Percentiles rank a stretch among this genome's conserved stretches.
phyloP scores from a whole-genome alignment of 2,888 invertebrate genomes.

The Nomada lathburiana region DNA sequence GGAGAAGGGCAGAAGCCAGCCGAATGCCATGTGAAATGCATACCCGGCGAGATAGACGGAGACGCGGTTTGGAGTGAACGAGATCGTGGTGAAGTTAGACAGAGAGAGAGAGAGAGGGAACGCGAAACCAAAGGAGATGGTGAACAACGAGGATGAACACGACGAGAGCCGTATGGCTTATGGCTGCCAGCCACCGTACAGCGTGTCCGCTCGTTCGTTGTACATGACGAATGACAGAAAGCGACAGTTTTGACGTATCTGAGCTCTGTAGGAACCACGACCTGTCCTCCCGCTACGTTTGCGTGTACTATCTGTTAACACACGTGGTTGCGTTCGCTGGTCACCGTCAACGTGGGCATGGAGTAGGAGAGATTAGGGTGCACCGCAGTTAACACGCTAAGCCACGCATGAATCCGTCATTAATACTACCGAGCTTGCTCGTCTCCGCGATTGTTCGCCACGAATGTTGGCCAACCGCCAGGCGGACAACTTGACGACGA shows the following conservation, averaged over 20 bases:
- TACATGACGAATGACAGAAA: constrained; percentile 81
- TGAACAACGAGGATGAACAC: constrained; percentile 60
- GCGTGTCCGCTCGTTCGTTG: constrained; percentile 79
- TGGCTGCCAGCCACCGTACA: constrained; percentile 74
- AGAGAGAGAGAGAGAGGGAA: constrained; percentile 16
- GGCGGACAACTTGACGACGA: background rate
- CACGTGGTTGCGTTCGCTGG: constrained; percentile 49
- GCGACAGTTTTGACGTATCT: constrained; percentile 80
- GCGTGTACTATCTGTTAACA: constrained; percentile 55
- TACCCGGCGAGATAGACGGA: constrained; percentile 56
- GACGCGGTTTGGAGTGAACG: constrained; percentile 43
- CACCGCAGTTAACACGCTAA: constrained; percentile 76
- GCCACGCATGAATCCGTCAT: constrained; percentile 83
- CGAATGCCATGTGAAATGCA: constrained; percentile 73
- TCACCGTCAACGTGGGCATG: constrained; percentile 15
- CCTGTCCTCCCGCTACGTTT: constrained; percentile 50
- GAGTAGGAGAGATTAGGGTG: constrained; percentile 23
- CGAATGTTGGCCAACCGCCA: background rate
- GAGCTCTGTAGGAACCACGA: constrained; percentile 70
- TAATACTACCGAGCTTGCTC: constrained; percentile 70
- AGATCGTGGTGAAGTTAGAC: constrained; percentile 22
- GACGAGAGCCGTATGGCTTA: constrained; percentile 74
- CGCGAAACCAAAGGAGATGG: constrained; percentile 39
- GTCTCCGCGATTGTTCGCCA: constrained; percentile 52
- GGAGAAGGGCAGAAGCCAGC: constrained; percentile 74